Evolutionary conservation across 2,797 vertebrate genomes (phyloP), one percentile per base, ranked within the genome.

Genomic region (Cossypha heuglini): DNA sequence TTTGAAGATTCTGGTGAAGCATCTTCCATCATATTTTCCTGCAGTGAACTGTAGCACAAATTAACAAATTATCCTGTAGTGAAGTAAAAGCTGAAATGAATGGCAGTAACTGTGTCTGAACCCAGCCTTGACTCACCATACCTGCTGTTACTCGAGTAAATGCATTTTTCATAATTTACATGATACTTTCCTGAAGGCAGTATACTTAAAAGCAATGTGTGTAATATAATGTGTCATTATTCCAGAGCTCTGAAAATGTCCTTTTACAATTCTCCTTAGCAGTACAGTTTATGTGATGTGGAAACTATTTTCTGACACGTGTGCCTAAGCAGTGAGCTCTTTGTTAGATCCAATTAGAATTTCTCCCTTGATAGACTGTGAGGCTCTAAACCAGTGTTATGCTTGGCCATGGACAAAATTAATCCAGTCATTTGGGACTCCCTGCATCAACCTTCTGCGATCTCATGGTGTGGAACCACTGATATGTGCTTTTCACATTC

Each of bases 341-440:
- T 96, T 97, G 93, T 97, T 97, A 94, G 88, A 95, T 97, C 81
- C 92, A 95, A 63, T 97, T 96, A 96, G 85, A 96, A 85, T 92
- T 97, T 97, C 84, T 97, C 76, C 93, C 90, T 92, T 74, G 84
- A 94, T 74, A 94, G 92, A 96, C 76, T 91, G 71, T 69, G 92
- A 95, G 88, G 79, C 79, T 95, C 93, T 94, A 94, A 96, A 93
- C 80, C 14, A 3, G 37, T 95, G 83, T 97, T 97, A 94, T 93
- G 77, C 83, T 98, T 98, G 97, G 96, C 96, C 7, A 0, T 12
- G 61, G 85, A 76, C 78, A 92, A 81, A 89, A 95, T 84, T 85
- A 79, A 97, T 96, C 94, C 88, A 87, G 80, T 94, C 94, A 96
- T 54, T 6, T 94, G 93, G 90, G 94, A 93, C 80, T 88, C 90